Evolutionary conservation across 1,140 invertebrate species (phyloP), one percentile per base, ranked within the genome.

Genomic region (Sitobion miscanthi): DNA sequence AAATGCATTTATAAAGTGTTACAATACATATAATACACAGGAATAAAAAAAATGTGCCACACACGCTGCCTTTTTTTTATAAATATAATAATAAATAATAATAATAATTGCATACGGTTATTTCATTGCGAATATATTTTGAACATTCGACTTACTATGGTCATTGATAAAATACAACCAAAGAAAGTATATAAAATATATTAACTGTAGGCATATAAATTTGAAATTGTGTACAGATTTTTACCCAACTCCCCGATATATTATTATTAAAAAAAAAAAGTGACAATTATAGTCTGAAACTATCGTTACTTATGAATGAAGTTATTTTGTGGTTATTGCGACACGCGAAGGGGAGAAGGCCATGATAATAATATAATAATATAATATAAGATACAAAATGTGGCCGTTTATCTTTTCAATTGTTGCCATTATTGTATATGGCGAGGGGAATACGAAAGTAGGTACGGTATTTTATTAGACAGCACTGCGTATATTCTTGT

Each of bases 341-440:
- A 42, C 14, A 25, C 52, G n/a, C 57, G 38, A 90, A 25, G 57
- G 89, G 88, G 57, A 23, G 14, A 38, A n/a, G 7, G 9, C 54
- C 14, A 25, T 88, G 62, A 7, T 77, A 77, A 77, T 77, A 69
- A n/a, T 69, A 69, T 69, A 54, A 54, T 23, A 54, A 54, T 21
- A 54, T 54, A 54, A 17, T 54, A 42, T 90, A 90, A 90, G 89
- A 90, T 42, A 57, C 89, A 25, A 90, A 90, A 90, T 90, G 45
- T 90, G 89, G 89, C 89, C 38, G 38, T 90, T 90, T 69, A 90
- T 90, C 89, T 90, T 90, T 90, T 90, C 89, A 62, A 90, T 90
- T 90, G 89, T 90, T 45, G 89, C 54, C 42, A 30, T 90, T 90
- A 45, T 45, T n/a, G n/a, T 54, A 38, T 8, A 38, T 8, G 14